These are phyloP conservation scores for Colletes gigas DNA, from an alignment of 1,140 invertebrate genomes.

Conservation along the genomic window DNA sequence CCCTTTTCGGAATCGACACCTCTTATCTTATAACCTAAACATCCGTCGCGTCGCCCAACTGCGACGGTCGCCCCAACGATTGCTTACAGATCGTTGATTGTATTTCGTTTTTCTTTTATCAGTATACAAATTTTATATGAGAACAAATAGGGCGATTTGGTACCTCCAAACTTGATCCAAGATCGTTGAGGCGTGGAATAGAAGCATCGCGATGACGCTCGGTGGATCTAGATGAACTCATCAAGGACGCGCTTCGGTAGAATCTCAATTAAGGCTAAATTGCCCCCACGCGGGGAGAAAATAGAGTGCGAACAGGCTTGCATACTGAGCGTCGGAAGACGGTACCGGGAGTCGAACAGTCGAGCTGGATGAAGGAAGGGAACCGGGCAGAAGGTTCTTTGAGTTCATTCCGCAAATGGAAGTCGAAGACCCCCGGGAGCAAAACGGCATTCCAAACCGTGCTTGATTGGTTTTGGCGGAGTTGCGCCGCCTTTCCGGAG, in stretches of 20 bases:
- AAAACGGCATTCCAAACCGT: slow-evolving; percentile 69
- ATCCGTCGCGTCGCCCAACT: no score
- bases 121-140: no score
- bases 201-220: not conserved
- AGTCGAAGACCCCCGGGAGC: slow-evolving; percentile 62
- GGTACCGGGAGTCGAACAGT: not conserved
- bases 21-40: no score
- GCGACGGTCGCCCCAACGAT: no score
- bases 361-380: slow-evolving; percentile 15
- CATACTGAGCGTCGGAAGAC: not conserved
- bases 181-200: slow-evolving; percentile 6
- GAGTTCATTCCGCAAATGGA: slow-evolving; percentile 61
- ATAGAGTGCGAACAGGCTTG: slow-evolving; percentile 57
- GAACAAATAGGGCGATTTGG: no score
- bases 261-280: slow-evolving; percentile 67
- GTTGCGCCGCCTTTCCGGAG: slow-evolving; percentile 59
- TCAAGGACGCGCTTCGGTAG: slow-evolving; percentile 61
- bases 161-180: not conserved
- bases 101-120: no score
- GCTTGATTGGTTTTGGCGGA: slow-evolving; percentile 72
- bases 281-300: slow-evolving; percentile 46
- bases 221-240: slow-evolving; percentile 57
- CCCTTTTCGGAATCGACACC: no score
- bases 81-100: no score
- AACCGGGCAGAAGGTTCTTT: slow-evolving; percentile 32